These are phyloP conservation scores for Psilopsiagon aymara DNA, from an alignment of 2,113 vertebrate genomes.

Conservation along the genomic window DNA sequence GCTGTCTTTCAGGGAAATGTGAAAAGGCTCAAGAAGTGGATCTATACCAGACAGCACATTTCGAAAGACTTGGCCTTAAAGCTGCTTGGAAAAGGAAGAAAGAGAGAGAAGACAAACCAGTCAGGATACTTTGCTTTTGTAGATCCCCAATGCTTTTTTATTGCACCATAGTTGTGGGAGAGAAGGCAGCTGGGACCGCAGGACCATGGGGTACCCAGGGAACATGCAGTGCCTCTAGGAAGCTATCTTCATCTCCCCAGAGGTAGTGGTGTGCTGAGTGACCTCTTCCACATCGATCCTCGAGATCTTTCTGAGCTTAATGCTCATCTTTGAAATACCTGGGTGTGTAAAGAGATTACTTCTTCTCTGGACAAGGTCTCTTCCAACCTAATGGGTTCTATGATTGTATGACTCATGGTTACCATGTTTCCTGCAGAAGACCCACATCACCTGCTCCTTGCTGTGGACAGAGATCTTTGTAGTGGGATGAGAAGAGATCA, in stretches of 20 bases:
- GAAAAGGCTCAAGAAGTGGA: too few species aligned
- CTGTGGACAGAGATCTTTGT: not conserved
- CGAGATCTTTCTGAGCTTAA: not conserved
- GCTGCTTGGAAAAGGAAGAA: not conserved
- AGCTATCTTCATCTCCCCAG: not conserved
- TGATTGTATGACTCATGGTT: fast-evolving
- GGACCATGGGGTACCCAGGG: not conserved
- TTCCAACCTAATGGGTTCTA: too few species aligned
- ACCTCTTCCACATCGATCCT: not conserved
- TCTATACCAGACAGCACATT: too few species aligned
- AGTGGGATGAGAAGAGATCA: not conserved
- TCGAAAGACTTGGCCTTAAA: too few species aligned
- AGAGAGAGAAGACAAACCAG: not conserved
- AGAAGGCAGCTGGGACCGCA: not conserved
- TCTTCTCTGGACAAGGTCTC: not conserved
- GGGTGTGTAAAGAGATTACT: not conserved
- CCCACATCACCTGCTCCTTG: not conserved
- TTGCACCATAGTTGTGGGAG: not conserved
- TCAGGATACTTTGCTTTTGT: not conserved
- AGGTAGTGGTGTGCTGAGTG: fast-evolving
- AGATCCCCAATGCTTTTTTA: not conserved
- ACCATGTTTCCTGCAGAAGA: not conserved
- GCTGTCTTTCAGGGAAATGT: too few species aligned
- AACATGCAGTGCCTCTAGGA: not conserved
- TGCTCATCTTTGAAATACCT: not conserved